Percentiles rank a stretch among this genome's conserved stretches.
Conservation (phyloP, 1,140 invertebrate genomes). For the Achatina immaculata region DNA sequence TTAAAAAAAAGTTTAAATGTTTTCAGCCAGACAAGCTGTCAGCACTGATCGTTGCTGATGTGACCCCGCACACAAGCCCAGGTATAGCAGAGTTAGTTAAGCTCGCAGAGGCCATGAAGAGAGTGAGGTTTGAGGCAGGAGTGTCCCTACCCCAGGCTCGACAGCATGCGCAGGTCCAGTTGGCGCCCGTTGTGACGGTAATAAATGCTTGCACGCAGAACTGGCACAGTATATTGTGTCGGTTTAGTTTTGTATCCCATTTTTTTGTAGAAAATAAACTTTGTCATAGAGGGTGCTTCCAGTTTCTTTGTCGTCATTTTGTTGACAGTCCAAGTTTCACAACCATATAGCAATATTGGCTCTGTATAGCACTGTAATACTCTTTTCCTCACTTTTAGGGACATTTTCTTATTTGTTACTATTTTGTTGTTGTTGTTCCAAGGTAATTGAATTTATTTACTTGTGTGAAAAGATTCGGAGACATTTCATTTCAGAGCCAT, state of each 20-base stretch:
- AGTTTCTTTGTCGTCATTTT: too few species aligned
- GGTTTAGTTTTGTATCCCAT: neutral
- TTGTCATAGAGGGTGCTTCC: too few species aligned
- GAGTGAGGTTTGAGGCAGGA: conserved; percentile 71
- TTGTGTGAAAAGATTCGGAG: too few species aligned
- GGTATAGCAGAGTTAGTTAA: conserved; percentile 76
- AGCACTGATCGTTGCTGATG: conserved; percentile 86
- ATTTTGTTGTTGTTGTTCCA: too few species aligned
- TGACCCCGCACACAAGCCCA: conserved; percentile 81
- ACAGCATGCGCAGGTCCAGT: conserved; percentile 30
- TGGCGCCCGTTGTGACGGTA: conserved; percentile 49
- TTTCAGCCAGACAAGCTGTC: conserved; percentile 81
- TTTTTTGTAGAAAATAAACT: too few species aligned
- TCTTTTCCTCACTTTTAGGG: too few species aligned
- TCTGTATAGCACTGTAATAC: too few species aligned
- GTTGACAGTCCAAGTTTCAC: too few species aligned
- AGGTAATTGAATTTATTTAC: too few species aligned
- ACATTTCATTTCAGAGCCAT: too few species aligned
- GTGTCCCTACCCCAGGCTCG: conserved; percentile 29
- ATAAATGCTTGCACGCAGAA: neutral
- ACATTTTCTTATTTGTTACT: too few species aligned
- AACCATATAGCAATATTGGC: too few species aligned
- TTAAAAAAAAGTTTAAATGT: neutral
- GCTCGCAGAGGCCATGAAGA: conserved; percentile 79
- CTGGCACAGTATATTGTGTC: neutral